A percentile compares a stretch with the other conserved stretches of the same genome.
phyloP scores from a whole-genome alignment of 2,888 invertebrate species.

The Orthosia gothica region DNA sequence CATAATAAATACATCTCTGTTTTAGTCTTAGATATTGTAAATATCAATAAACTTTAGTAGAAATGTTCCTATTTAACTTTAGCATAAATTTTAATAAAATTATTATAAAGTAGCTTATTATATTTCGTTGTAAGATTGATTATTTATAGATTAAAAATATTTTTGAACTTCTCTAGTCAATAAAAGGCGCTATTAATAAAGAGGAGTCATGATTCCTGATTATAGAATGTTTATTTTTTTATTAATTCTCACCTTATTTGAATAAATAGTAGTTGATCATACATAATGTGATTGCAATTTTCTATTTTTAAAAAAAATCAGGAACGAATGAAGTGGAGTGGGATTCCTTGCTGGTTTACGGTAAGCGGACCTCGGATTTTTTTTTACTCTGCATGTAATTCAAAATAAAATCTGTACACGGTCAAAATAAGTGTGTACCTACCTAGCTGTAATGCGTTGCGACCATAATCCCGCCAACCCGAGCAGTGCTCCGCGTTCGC shows the following conservation, averaged over 20 bases:
- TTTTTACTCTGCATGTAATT: too few species aligned
- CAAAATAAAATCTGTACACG: too few species aligned
- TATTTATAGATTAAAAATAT: conserved; percentile 78
- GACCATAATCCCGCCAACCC: too few species aligned
- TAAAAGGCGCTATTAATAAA: conserved; percentile 84
- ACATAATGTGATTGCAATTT: too few species aligned
- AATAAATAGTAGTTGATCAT: too few species aligned
- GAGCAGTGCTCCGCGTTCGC: too few species aligned
- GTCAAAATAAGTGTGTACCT: too few species aligned
- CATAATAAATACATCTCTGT: neutral
- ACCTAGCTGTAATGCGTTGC: too few species aligned
- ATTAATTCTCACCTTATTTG: conserved; percentile 24
- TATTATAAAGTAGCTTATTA: conserved; percentile 40
- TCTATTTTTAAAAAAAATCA: too few species aligned
- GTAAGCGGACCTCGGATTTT: too few species aligned
- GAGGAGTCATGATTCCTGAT: conserved; percentile 82
- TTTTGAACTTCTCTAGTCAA: conserved; percentile 87
- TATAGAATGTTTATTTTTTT: conserved; percentile 59
- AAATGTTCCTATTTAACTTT: conserved; percentile 80
- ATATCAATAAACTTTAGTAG: conserved; percentile 63
- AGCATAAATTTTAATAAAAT: conserved; percentile 33
- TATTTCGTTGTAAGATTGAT: conserved; percentile 76
- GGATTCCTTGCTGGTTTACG: too few species aligned
- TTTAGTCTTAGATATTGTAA: conserved; percentile 63
- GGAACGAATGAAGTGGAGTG: too few species aligned